A percentile compares a stretch with the other conserved stretches of the same genome.
Evolutionary conservation across 2,113 vertebrate genomes (phyloP).

Genomic region (Spea bombifrons): DNA sequence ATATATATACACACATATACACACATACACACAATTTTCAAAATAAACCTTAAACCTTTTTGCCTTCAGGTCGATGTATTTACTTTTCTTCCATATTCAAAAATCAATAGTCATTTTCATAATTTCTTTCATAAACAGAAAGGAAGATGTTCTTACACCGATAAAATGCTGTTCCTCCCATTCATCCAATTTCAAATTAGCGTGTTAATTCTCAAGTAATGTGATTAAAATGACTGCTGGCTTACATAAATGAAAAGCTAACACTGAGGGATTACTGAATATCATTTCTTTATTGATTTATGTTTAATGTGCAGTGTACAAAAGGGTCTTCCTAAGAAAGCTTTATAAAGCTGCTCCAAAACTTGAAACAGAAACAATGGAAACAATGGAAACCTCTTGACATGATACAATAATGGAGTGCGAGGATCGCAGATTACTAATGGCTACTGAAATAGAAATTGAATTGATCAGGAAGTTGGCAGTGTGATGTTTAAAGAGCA

Average conservation of each 20-base stretch:
- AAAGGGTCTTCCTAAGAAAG: conserved; percentile 13
- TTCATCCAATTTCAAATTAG: conserved; percentile 13
- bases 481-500: too few relatives aligned
- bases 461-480: too few relatives aligned
- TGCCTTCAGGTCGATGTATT: too few relatives aligned
- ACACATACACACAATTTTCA: too few relatives aligned
- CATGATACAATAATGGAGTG: too few relatives aligned
- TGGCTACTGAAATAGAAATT: too few relatives aligned
- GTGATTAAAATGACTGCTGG: conserved; percentile 21
- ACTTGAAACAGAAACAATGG: not conserved
- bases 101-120: not conserved
- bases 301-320: conserved; percentile 28
- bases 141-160: conserved; percentile 2
- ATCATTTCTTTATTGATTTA: conserved; percentile 43
- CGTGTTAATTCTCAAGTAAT: conserved; percentile 36
- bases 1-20: too few relatives aligned
- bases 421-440: too few relatives aligned
- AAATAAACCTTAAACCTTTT: too few relatives aligned
- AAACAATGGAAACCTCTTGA: not conserved
- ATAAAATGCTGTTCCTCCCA: conserved; percentile 3
- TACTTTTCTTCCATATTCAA: not conserved
- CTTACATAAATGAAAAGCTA: conserved; percentile 42
- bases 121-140: not conserved
- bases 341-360: conserved; percentile 10
- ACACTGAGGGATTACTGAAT: conserved; percentile 32